Conservation (phyloP, 2,797 vertebrate genomes). For the Hydrocynus forskahlii region DNA sequence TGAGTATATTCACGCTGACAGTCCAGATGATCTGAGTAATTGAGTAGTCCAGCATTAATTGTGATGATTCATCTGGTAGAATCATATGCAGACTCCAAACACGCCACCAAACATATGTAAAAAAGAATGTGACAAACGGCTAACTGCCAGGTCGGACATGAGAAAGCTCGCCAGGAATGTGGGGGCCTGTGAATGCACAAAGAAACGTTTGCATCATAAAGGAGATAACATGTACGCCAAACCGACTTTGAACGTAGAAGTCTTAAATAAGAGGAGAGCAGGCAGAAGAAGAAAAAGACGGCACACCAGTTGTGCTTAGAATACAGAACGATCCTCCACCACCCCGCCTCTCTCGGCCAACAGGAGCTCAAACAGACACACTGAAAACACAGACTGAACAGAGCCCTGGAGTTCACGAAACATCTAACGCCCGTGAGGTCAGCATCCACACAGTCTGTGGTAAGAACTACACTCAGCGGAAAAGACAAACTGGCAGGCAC, state of each 20-base stretch:
- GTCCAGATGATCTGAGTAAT: too few relatives aligned
- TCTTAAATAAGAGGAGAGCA: slow-evolving; percentile 20
- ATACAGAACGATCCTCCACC: slow-evolving; percentile 58
- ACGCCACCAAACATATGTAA: background rate
- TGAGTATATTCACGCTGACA: too few relatives aligned
- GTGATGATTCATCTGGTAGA: too few relatives aligned
- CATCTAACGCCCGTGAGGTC: background rate
- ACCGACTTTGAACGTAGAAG: background rate
- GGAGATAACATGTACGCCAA: slow-evolving; percentile 3
- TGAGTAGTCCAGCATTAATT: too few relatives aligned
- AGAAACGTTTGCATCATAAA: background rate
- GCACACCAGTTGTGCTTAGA: slow-evolving; percentile 59
- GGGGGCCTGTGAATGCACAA: background rate
- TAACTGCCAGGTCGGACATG: background rate
- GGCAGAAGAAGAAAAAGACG: slow-evolving; percentile 7
- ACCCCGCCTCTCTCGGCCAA: background rate
- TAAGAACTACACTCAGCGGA: background rate
- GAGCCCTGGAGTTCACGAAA: background rate
- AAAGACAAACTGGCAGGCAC: background rate
- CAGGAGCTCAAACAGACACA: background rate
- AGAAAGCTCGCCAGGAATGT: background rate
- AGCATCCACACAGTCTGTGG: background rate
- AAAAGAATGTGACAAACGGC: background rate
- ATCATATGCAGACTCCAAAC: too few relatives aligned
- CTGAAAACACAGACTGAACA: slow-evolving; percentile 1